These are phyloP conservation scores for roundworm (Caenorhabditis elegans) DNA, from an alignment of 1,140 invertebrate species.

Conservation along the genomic window DNA sequence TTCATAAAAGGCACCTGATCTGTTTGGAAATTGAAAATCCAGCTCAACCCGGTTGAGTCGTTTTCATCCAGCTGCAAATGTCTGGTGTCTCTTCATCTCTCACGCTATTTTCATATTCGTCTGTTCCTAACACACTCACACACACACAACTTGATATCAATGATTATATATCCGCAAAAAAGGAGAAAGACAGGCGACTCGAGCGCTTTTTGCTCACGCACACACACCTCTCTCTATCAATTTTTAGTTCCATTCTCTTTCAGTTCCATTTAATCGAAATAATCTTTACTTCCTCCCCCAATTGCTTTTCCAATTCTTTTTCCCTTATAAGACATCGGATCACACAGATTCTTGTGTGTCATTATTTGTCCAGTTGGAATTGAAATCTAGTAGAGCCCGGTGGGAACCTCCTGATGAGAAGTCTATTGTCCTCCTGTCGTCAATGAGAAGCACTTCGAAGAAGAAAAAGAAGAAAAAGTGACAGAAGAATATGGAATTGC, in stretches of 20 bases:
- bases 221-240: background rate
- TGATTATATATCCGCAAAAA: conserved; percentile 32
- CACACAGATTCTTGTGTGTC: too few relatives aligned
- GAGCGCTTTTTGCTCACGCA: background rate
- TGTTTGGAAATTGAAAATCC: conserved; percentile 14
- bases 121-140: too few relatives aligned
- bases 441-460: background rate
- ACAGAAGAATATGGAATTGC: background rate
- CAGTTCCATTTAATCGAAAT: background rate
- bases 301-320: too few relatives aligned
- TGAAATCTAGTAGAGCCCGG: background rate
- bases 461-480: background rate
- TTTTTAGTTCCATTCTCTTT: background rate
- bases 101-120: background rate
- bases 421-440: background rate
- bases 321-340: background rate
- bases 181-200: background rate
- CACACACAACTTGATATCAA: background rate
- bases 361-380: background rate
- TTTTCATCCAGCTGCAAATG: background rate
- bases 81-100: background rate
- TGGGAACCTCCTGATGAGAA: background rate
- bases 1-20: background rate
- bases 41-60: background rate
- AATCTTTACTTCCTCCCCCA: background rate